Evolutionary conservation across 2,113 vertebrate genomes (phyloP), one percentile per base, ranked within the genome.

Genomic region (Picathartes gymnocephalus): DNA sequence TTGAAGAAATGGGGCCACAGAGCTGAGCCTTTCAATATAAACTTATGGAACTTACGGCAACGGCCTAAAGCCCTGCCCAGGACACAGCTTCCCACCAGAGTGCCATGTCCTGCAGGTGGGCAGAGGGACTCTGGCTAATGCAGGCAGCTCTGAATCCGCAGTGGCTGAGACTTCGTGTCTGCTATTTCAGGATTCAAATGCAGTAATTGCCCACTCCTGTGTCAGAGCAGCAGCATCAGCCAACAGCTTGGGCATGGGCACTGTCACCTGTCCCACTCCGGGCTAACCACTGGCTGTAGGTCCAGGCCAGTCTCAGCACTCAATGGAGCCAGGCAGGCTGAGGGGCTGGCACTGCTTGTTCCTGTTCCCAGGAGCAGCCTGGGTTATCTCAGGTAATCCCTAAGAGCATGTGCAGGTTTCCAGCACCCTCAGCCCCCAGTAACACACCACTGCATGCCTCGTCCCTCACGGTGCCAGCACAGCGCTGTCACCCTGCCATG

Each of bases 361-460:
- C 39, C 64, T n/a, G 8, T 15, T 70, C 73, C 45, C 7, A 2
- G 33, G 39, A 40, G 24, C 48, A 40, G 9, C 47, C 35, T 25
- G 35, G 47, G 18, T 27, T 51, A 21, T 22, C 58, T 13, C 74
- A 62, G 44, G 23, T 4, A 51, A 40, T 3, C 27, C 51, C 45
- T 3, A 1, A 53, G 61, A 72, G 37, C 2, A 40, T 0, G 4
- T 22, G 27, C 22, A 40, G 31, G 16, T 27, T 39, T 13, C 37
- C 47, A n/a, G 39, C 48, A 35, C 39, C 44, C 50, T 25, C 53
- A 9, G 20, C 31, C n/a, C 27, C 11, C 6, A 12, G 45, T 11
- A 20, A 11, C 15, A 2, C 5, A 18, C 8, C 4, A 10, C 9
- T 3, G 28, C 28, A 6, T 0, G 9, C 23, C 8, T 2, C 0